phyloP scores from a whole-genome alignment of 2,113 vertebrate species.

The Lontra canadensis region DNA sequence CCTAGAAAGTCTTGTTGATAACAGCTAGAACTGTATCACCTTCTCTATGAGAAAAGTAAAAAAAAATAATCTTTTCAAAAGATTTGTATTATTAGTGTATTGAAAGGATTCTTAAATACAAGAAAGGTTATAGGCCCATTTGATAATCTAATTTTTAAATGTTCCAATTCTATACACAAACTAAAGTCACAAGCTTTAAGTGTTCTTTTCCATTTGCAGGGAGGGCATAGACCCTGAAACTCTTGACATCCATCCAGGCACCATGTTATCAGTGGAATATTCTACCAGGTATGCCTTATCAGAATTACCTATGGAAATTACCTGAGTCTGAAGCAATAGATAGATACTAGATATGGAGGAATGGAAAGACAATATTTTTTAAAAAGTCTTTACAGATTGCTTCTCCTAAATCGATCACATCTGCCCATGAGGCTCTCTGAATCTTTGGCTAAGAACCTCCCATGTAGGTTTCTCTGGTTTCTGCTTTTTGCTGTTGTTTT shows the following conservation, averaged over 20 bases:
- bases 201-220: background rate
- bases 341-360: background rate
- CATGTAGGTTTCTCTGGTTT: background rate
- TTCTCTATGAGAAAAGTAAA: background rate
- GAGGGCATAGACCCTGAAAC: background rate
- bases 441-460: background rate
- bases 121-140: background rate
- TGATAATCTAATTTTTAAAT: background rate
- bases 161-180: background rate
- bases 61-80: background rate
- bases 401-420: background rate
- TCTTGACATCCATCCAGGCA: background rate
- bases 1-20: background rate
- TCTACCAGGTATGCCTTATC: background rate
- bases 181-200: background rate
- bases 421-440: background rate
- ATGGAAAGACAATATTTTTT: background rate
- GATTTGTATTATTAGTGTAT: background rate
- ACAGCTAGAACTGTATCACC: background rate
- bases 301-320: background rate
- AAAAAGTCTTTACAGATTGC: background rate
- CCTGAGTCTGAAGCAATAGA: background rate
- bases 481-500: background rate
- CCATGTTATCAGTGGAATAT: background rate
- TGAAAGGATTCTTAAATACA: background rate